Base-by-base conservation (phyloP, 1,140 invertebrate species). In the Drosophila takahashii region DNA sequence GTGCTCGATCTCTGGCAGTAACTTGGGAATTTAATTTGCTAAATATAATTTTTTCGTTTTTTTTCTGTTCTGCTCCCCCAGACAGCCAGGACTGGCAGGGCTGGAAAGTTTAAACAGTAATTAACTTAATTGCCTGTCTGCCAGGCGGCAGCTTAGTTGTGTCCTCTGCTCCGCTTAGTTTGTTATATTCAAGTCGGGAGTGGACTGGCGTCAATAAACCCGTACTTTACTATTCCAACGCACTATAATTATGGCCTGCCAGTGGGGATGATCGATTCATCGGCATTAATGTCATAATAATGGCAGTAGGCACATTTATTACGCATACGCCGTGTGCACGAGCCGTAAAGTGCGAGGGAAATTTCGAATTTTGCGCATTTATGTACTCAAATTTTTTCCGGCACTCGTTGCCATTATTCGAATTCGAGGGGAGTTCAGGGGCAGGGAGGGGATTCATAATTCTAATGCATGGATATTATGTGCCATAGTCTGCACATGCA, bases 381-480 rank as follows among this genome's bases (percentile, higher is more conserved):
- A 80, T 86, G 64, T 81, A 80, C 51, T 62, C 54, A 72, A 57
- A 79, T 67, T 79, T 77, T 61, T 10, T 48, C 60, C 70, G 67
- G 47, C 60, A 44, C 42, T 59, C 66, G 10, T 44, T 77, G 70
- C 70, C 66, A 81, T 87, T 87, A 87, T 79, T 77, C 67, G 70
- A 32, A 87, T 81, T 70, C 67, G 65, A 32, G 51, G 64, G 51
- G 36, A 47, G 64, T n/a, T 22, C 22, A 22, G 22, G 39, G 26
- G n/a, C 11, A 26, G 11, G 1, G n/a, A 9, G 18, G 16, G 36
- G n/a, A 45, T 64, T 70, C 84, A 87, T 89, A 87, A 87, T 87
- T 89, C 79, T 80, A 89, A 89, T 87, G 84, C 84, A 89, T 79
- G 56, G 71, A 84, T 79, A 89, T 87, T 86, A 86, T 85, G 81